Evolutionary conservation across 2,797 vertebrate species (phyloP).

Genomic region (Gobionotothen gibberifrons): DNA sequence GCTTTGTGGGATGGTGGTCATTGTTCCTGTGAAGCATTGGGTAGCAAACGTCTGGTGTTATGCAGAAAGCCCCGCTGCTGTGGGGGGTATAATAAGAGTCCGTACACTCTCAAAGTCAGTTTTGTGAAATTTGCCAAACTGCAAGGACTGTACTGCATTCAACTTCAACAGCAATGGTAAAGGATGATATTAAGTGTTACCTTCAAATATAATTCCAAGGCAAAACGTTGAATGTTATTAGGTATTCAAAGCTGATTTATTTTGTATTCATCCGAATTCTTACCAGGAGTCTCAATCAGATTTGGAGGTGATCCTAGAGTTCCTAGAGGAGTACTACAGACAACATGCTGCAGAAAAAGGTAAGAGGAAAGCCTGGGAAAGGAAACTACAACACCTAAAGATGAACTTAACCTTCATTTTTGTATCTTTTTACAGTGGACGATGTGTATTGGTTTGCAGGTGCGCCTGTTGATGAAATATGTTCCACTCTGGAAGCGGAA

Average conservation of each 20-base stretch:
- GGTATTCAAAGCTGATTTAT: constrained; percentile 10
- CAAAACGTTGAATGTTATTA: background rate
- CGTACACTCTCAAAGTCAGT: constrained; percentile 41
- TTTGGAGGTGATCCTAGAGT: constrained; percentile 86
- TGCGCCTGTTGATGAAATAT: constrained; percentile 19
- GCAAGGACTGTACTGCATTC: constrained; percentile 25
- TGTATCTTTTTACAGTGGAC: constrained; percentile 41
- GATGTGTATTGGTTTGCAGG: constrained; percentile 41
- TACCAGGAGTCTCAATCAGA: constrained; percentile 79
- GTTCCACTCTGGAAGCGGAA: constrained; percentile 20
- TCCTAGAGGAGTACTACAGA: constrained; percentile 85
- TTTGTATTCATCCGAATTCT: constrained; percentile 55
- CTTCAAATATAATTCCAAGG: background rate
- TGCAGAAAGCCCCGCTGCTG: constrained; percentile 45
- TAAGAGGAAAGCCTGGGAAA: constrained; percentile 19
- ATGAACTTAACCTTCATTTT: background rate
- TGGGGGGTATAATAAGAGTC: constrained; percentile 70
- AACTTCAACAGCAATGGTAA: constrained; percentile 71
- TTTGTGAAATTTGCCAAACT: constrained; percentile 41
- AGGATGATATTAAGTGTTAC: background rate
- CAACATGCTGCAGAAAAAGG: constrained; percentile 68
- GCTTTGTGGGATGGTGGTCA: constrained; percentile 75
- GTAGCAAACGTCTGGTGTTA: constrained; percentile 52
- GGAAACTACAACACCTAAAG: background rate
- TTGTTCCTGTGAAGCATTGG: constrained; percentile 71